Percentiles rank a stretch among this genome's conserved stretches.
Evolutionary conservation across 2,113 vertebrate species (phyloP).

Genomic region (Protobothrops mucrosquamatus): DNA sequence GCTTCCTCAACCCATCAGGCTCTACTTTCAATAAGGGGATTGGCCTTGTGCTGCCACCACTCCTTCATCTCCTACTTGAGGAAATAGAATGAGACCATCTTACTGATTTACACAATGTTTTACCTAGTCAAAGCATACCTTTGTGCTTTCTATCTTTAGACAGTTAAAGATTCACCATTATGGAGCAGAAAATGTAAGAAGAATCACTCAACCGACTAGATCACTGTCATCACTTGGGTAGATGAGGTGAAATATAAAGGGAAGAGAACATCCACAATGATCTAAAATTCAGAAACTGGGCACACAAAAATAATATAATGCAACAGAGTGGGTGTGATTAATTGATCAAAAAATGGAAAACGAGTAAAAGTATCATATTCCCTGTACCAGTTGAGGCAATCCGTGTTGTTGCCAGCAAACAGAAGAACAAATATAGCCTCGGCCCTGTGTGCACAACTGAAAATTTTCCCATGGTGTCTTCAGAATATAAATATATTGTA

Average conservation of each 20-base stretch:
- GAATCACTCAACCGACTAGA: not conserved
- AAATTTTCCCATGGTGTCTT: accelerated
- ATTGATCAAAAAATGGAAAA: not conserved
- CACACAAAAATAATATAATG: not conserved
- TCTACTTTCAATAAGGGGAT: not conserved
- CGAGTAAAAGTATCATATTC: not conserved
- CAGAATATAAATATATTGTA: not conserved
- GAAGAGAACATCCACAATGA: not conserved
- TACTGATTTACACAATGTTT: not conserved
- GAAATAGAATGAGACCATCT: not conserved
- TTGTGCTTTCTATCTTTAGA: not conserved
- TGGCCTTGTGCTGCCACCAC: not conserved
- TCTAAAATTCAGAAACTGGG: too few species aligned
- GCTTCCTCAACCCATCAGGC: not conserved
- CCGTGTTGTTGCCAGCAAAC: not conserved
- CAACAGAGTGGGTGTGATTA: not conserved
- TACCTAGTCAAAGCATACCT: not conserved
- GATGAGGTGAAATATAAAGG: not conserved
- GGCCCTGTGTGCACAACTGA: accelerated
- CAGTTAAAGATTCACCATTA: not conserved
- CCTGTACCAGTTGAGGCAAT: not conserved
- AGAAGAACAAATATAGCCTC: not conserved
- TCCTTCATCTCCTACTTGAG: not conserved
- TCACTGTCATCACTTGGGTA: not conserved
- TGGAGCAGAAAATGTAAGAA: not conserved